Evolutionary conservation across 2,888 invertebrate species (phyloP).

Genomic region (Thymelicus acteon): DNA sequence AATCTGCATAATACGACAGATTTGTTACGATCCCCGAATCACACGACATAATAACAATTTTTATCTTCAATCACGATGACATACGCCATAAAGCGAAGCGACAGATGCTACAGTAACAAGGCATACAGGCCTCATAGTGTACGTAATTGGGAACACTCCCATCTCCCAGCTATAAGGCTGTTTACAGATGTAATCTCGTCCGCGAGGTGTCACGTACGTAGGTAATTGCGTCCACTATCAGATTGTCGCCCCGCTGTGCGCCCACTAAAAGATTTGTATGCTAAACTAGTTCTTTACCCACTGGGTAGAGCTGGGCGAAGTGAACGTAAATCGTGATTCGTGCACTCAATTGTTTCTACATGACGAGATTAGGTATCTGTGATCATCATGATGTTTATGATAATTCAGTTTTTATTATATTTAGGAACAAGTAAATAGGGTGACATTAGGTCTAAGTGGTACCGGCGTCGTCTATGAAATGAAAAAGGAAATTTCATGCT

Average conservation of each 20-base stretch:
- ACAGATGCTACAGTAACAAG: conserved; percentile 34
- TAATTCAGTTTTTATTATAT: neutral
- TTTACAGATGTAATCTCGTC: conserved; percentile 56
- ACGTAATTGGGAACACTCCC: conserved; percentile 71
- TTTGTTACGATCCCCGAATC: too few species aligned
- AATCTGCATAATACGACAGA: too few species aligned
- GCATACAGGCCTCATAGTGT: conserved; percentile 49
- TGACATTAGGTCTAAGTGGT: too few species aligned
- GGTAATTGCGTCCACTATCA: conserved; percentile 74
- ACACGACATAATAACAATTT: too few species aligned
- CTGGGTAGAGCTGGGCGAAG: conserved; percentile 39
- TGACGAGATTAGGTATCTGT: conserved; percentile 21
- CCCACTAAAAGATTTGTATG: conserved; percentile 72
- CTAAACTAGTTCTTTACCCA: conserved; percentile 70
- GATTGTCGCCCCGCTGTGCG: conserved; percentile 65
- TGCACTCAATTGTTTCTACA: conserved; percentile 9
- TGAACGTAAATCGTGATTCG: neutral
- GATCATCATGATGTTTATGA: neutral
- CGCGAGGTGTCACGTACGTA: conserved; percentile 80
- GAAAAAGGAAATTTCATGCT: too few species aligned
- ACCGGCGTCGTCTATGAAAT: too few species aligned
- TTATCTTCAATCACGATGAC: conserved; percentile 43
- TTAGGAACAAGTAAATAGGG: too few species aligned
- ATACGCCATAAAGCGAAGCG: conserved; percentile 47
- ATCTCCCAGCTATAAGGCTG: conserved; percentile 52